phyloP scores from a whole-genome alignment of 2,113 vertebrate genomes.

The Ceyx melanurus region DNA sequence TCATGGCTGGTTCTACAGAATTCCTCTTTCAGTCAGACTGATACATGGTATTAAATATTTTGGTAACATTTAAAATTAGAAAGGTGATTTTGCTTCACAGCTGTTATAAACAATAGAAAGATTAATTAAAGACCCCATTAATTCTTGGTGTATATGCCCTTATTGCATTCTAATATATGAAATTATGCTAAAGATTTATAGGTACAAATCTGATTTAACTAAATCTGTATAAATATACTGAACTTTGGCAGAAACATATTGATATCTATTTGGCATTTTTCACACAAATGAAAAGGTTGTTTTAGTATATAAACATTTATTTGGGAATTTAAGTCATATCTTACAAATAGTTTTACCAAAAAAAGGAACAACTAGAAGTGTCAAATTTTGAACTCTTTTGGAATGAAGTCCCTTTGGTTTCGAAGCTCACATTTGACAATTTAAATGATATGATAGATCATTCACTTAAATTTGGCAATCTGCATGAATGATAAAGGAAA shows the following conservation, averaged over 20 bases:
- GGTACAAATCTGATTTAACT: background rate
- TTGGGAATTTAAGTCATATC: background rate
- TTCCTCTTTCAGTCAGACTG: background rate
- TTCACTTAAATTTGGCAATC: too few species aligned
- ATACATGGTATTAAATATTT: background rate
- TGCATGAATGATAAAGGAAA: background rate
- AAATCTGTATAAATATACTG: background rate
- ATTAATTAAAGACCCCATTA: background rate
- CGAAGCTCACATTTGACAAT: background rate
- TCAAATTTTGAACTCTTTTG: background rate
- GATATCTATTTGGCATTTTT: background rate
- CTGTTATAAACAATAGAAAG: background rate
- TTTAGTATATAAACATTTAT: background rate
- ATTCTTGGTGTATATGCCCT: background rate
- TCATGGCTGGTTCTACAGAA: background rate
- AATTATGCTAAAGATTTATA: background rate
- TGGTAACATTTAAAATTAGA: background rate
- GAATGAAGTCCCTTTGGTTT: background rate
- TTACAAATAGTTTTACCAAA: background rate
- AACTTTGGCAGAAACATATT: background rate
- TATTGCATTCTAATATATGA: background rate
- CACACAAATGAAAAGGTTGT: background rate
- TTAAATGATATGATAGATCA: background rate
- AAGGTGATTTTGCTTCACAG: background rate
- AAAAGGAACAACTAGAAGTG: background rate